These are phyloP conservation scores for Camponotus vicinus DNA, from an alignment of 1,140 invertebrate genomes.

Conservation along the genomic window DNA sequence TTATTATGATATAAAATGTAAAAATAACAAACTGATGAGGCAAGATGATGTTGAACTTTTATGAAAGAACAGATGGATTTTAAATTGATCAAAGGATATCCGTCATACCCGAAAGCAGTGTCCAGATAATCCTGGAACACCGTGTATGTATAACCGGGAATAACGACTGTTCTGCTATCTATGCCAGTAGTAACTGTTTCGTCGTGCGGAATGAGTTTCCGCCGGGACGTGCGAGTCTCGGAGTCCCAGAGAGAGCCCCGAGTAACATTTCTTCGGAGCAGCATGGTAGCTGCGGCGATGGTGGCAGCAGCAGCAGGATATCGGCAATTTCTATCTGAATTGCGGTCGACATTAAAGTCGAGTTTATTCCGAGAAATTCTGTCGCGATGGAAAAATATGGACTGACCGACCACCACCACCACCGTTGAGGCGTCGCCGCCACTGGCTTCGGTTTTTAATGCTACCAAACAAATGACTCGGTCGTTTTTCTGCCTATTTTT, in stretches of 20 bases:
- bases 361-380: constrained; percentile 49
- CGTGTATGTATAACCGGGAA: constrained; percentile 43
- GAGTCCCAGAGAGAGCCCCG: constrained; percentile 12
- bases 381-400: constrained; percentile 46
- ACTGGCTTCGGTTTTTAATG: constrained; percentile 48
- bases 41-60: not conserved
- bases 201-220: constrained; percentile 55
- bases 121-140: constrained; percentile 26
- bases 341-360: constrained; percentile 52
- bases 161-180: constrained; percentile 56
- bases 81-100: not conserved
- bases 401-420: not conserved
- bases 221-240: constrained; percentile 37
- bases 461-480: not conserved
- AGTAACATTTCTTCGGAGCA: constrained; percentile 52
- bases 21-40: not conserved
- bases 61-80: not conserved
- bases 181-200: constrained; percentile 48
- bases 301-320: constrained; percentile 11
- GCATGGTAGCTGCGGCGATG: not conserved
- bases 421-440: not conserved
- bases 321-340: constrained; percentile 52
- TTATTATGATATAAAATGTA: not conserved
- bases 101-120: not conserved
- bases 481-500: not conserved